Evolutionary conservation across 2,113 vertebrate species (phyloP), one percentile per base, ranked within the genome.

Genomic region (Oreotragus oreotragus): DNA sequence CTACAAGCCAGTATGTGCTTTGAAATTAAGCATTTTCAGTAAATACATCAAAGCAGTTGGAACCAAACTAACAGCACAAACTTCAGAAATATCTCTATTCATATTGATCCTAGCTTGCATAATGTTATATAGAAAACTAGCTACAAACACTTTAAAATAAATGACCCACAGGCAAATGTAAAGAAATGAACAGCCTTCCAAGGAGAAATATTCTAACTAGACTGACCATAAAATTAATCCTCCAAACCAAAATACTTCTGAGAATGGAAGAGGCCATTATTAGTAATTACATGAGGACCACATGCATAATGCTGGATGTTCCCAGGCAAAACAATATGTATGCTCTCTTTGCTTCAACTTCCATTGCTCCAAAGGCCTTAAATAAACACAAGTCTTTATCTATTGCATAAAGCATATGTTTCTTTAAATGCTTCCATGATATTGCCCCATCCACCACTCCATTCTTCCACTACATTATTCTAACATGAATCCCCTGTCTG

Each of bases 1-100:
- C 79, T 96, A 39, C 33, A 77, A 95, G 47, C 90, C 49, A 87
- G n/a, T 55, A 60, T 76, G 15, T 84, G 53, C 53, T 96, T 96
- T n/a, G 64, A 90, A 93, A 98, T 94, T 83, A 86, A 94, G 33
- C 9, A 92, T 97, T 96, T 91, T 90, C 51, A 94, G n/a, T 93
- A 90, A 88, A n/a, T 70, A 33, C 43, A 90, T 95, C 58, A 79
- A 84, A 95, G 43, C n/a, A 91, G 13, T 45, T 90, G 36, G 70
- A 97, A 84, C 15, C 36, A 88, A 97, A 90, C 19, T 70, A 86
- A 84, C 16, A 84, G n/a, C 28, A 93, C 76, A 53, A 89, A 93
- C 28, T 91, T 96, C 43, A 85, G 94, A 94, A 87, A 95, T 87
- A n/a, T 80, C 33, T 83, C 76, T 53, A 27, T 94, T 84, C 7